These are phyloP conservation scores for Lacerta agilis DNA, from an alignment of 2,797 vertebrate genomes.

Conservation along the genomic window DNA sequence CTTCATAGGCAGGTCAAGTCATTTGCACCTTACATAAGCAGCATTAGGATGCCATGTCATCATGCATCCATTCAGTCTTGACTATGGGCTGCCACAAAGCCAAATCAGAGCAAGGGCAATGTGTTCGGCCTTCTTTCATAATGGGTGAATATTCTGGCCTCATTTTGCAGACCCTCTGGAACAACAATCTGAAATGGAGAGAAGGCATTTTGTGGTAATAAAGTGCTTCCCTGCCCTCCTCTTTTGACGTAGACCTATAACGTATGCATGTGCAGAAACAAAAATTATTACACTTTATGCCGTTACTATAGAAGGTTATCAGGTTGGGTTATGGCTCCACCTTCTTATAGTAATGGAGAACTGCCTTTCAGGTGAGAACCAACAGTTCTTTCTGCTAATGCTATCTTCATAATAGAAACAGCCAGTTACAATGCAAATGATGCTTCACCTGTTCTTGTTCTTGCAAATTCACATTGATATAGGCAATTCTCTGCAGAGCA, in stretches of 20 bases:
- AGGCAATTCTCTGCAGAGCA: background rate
- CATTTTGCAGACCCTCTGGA: background rate
- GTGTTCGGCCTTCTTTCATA: background rate
- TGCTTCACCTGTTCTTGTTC: background rate
- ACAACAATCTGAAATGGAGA: background rate
- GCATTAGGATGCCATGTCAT: background rate
- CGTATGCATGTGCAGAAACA: background rate
- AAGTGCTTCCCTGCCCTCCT: background rate
- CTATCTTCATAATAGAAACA: background rate
- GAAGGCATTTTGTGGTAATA: background rate
- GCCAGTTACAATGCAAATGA: background rate
- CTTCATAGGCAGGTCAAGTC: background rate
- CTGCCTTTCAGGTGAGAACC: no score
- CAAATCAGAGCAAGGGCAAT: background rate
- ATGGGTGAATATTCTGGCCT: background rate
- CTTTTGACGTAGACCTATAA: no score
- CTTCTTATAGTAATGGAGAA: no score
- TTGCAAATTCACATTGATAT: background rate
- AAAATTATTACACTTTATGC: no score
- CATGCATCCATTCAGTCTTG: background rate
- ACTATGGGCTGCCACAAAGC: background rate
- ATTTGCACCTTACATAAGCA: background rate
- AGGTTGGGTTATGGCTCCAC: no score
- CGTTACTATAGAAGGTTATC: no score
- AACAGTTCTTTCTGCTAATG: background rate